These are phyloP conservation scores for Pterostichus madidus DNA, from an alignment of 2,888 invertebrate species.

Conservation along the genomic window DNA sequence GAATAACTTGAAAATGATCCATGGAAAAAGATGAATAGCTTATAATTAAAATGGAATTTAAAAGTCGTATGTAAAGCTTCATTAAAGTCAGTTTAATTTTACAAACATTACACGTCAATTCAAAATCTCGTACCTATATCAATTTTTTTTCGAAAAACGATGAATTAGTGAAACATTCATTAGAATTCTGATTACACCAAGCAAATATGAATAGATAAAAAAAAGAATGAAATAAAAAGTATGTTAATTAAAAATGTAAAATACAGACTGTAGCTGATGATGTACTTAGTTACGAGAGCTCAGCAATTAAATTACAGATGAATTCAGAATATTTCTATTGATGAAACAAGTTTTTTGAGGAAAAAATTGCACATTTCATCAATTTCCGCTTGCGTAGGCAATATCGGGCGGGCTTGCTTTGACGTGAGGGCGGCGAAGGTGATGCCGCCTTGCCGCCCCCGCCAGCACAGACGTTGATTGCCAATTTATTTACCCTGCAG, in stretches of 20 bases:
- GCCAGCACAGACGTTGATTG: conserved; percentile 76
- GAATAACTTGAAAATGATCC: too few species aligned
- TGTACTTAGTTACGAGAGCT: conserved; percentile 1
- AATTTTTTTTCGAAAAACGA: neutral
- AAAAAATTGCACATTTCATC: conserved; percentile 70
- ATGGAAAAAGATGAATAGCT: too few species aligned
- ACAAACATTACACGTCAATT: neutral
- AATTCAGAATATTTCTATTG: conserved; percentile 19
- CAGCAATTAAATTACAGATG: conserved; percentile 24
- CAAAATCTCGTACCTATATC: neutral
- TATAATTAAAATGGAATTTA: too few species aligned
- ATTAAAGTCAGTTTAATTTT: neutral
- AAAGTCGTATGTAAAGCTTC: too few species aligned
- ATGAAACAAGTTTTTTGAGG: conserved; percentile 2
- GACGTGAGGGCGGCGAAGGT: conserved; percentile 61
- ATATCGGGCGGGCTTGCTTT: conserved; percentile 68
- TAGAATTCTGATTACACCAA: neutral
- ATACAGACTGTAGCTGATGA: neutral
- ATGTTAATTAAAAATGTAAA: conserved; percentile 3
- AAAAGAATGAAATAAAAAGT: neutral
- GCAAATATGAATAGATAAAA: conserved; percentile 15
- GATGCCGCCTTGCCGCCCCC: neutral
- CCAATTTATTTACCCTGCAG: conserved; percentile 77
- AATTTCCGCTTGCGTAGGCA: conserved; percentile 70
- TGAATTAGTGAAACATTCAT: conserved; percentile 12